Conservation (phyloP, 1,140 invertebrate species). For the Stegodyphus mimosarum region DNA sequence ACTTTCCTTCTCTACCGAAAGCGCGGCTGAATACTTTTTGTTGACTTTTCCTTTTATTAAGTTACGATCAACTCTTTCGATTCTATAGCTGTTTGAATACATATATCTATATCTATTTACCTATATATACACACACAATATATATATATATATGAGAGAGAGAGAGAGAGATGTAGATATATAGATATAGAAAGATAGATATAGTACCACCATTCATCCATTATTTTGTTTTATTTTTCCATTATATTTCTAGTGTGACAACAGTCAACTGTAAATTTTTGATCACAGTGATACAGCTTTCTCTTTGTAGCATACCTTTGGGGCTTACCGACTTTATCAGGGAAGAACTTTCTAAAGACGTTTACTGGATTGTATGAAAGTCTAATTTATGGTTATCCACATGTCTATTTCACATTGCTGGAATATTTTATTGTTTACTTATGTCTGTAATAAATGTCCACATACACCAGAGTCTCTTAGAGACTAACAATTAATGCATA, state of each 20-base stretch:
- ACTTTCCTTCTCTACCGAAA: constrained; percentile 3
- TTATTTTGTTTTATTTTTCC: constrained; percentile 20
- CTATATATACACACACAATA: too few relatives aligned
- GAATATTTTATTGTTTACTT: too few relatives aligned
- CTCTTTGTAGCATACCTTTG: not conserved
- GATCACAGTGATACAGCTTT: constrained; percentile 17
- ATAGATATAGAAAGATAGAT: not conserved
- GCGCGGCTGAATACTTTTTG: constrained; percentile 20
- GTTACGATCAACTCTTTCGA: constrained; percentile 41
- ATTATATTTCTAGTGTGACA: not conserved
- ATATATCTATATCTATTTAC: constrained; percentile 17
- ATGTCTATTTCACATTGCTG: too few relatives aligned
- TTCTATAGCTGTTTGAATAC: constrained; percentile 18
- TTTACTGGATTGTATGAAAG: too few relatives aligned
- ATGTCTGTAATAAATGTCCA: too few relatives aligned
- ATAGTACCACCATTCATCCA: not conserved
- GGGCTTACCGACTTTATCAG: not conserved
- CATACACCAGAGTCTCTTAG: too few relatives aligned
- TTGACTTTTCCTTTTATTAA: constrained; percentile 47
- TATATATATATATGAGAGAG: too few relatives aligned
- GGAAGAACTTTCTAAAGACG: too few relatives aligned
- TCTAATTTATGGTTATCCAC: too few relatives aligned
- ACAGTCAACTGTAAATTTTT: constrained; percentile 40
- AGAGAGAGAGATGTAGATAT: too few relatives aligned
- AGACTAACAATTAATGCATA: too few relatives aligned